Evolutionary conservation across 2,888 invertebrate species (phyloP).

Genomic region (Desoria tigrina): DNA sequence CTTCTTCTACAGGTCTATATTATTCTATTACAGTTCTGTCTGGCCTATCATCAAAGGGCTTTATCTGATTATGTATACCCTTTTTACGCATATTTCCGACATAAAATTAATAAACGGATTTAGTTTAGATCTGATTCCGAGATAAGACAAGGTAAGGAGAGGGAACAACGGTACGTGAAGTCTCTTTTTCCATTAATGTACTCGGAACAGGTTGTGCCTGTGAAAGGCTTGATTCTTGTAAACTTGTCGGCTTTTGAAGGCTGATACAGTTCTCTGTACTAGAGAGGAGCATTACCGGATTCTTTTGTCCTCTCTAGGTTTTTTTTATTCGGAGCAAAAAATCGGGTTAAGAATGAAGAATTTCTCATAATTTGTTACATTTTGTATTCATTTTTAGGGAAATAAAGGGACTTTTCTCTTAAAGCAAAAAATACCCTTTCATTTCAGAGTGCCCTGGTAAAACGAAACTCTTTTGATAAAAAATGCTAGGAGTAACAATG

Average conservation of each 20-base stretch:
- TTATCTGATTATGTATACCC: no score
- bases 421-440: no score
- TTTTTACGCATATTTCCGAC: slow-evolving; percentile 15
- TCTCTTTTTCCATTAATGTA: slow-evolving; percentile 4
- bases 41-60: no score
- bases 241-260: not conserved
- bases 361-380: no score
- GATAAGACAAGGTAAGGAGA: slow-evolving; percentile 4
- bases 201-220: not conserved
- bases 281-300: slow-evolving; percentile 1
- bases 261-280: not conserved
- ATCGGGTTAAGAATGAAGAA: no score
- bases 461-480: no score
- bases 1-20: no score
- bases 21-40: no score
- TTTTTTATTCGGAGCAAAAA: no score
- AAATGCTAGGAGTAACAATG: slow-evolving; percentile 10
- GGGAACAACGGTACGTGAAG: not conserved
- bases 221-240: not conserved
- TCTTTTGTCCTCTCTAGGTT: slow-evolving; percentile 5
- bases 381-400: no score
- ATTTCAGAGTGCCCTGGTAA: no score
- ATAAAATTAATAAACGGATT: slow-evolving; percentile 42
- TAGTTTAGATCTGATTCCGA: slow-evolving; percentile 10
- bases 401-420: no score